Evolutionary conservation across 2,113 vertebrate genomes (phyloP).

Genomic region (Ramphastos sulfuratus): DNA sequence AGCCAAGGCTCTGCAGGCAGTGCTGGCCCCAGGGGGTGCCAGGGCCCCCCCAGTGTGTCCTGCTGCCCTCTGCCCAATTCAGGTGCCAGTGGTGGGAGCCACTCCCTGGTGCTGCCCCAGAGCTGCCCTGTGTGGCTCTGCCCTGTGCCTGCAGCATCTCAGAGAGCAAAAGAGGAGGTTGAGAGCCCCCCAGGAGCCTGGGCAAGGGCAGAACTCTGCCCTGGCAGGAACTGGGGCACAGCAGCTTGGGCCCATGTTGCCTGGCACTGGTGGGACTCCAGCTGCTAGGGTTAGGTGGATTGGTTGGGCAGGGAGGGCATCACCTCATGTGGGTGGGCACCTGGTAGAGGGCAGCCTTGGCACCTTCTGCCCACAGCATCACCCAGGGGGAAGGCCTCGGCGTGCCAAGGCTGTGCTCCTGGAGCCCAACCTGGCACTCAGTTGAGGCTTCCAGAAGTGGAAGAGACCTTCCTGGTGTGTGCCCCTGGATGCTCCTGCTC

Average conservation of each 20-base stretch:
- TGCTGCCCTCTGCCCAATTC: constrained; percentile 49
- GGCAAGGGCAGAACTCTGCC: not conserved
- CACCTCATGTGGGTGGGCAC: fast-evolving
- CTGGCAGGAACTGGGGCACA: not conserved
- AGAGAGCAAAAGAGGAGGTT: not conserved
- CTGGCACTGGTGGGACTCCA: not conserved
- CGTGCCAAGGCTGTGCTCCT: fast-evolving
- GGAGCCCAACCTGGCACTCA: not conserved
- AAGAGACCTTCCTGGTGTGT: no score
- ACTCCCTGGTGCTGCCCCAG: not conserved
- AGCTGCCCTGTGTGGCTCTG: not conserved
- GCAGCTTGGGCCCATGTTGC: fast-evolving
- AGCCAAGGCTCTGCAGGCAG: not conserved
- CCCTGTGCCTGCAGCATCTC: not conserved
- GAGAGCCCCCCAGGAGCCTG: not conserved
- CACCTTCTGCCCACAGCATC: not conserved
- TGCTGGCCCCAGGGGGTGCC: not conserved
- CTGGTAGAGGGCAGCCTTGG: not conserved
- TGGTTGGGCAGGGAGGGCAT: not conserved
- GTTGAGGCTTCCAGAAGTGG: not conserved
- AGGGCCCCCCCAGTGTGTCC: not conserved
- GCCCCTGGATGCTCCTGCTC: not conserved
- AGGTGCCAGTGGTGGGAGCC: not conserved
- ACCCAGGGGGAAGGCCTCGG: fast-evolving
- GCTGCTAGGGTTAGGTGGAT: not conserved